Percentiles rank a stretch among this genome's conserved stretches.
Conservation (phyloP, 1,140 invertebrate species). For the Yoshiicerus persimilis region DNA sequence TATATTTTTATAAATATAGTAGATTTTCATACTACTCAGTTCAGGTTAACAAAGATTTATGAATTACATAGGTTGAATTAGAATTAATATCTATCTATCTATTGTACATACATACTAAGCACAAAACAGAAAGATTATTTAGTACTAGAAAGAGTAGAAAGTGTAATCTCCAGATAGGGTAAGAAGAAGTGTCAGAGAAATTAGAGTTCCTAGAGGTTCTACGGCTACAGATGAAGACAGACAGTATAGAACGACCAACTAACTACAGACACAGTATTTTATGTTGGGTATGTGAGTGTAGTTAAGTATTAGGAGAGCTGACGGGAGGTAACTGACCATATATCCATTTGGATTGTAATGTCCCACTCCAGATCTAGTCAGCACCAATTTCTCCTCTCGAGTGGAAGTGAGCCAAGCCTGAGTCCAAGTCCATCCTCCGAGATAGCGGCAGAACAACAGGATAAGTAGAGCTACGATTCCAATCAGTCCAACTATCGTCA, state of each 20-base stretch:
- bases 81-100: no score
- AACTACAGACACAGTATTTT: no score
- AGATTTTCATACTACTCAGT: no score
- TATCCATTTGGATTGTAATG: constrained; percentile 65
- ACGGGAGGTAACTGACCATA: constrained; percentile 58
- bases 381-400: constrained; percentile 63
- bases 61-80: no score
- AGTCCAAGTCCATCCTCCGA: constrained; percentile 59
- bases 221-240: not conserved
- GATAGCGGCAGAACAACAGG: constrained; percentile 57
- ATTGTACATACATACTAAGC: no score
- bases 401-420: constrained; percentile 62
- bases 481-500: constrained; percentile 52
- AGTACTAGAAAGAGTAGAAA: not conserved
- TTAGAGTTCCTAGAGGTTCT: no score
- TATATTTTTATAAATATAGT: no score
- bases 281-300: not conserved
- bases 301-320: not conserved
- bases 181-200: not conserved
- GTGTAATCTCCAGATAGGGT: not conserved
- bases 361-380: constrained; percentile 57
- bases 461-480: constrained; percentile 51
- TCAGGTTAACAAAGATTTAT: no score
- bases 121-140: no score
- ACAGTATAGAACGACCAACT: no score